A percentile compares a stretch with the other conserved stretches of the same genome.
These are phyloP conservation scores for Aulostomus chinensis DNA, from an alignment of 2,797 vertebrate species.

Conservation along the genomic window DNA sequence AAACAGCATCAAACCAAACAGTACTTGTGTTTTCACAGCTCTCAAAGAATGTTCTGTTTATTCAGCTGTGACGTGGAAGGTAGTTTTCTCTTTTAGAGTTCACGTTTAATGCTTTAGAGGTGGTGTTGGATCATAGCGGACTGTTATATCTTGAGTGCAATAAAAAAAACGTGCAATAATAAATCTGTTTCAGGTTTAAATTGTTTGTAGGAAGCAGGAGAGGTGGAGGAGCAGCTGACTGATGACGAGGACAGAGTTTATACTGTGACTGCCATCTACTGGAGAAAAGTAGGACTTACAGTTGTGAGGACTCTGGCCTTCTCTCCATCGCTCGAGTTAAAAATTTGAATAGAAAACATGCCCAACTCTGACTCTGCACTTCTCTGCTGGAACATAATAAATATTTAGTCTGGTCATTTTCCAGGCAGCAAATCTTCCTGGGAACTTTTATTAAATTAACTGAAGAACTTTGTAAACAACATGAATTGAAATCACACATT, in stretches of 20 bases:
- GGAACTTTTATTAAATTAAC: no score
- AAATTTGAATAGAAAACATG: no score
- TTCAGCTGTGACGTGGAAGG: constrained; percentile 52
- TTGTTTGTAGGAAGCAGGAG: constrained; percentile 10
- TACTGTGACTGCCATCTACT: constrained; percentile 20
- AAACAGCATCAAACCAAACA: constrained; percentile 22
- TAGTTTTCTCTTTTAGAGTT: constrained; percentile 39
- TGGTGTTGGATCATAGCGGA: constrained; percentile 62
- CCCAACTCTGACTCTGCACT: no score
- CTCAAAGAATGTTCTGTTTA: constrained; percentile 39
- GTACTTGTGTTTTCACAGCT: constrained; percentile 23
- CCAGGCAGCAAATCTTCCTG: no score
- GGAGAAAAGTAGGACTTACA: constrained; percentile 8
- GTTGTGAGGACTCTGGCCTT: no score
- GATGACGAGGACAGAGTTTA: background rate
- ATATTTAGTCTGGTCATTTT: no score
- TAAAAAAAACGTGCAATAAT: constrained; percentile 81
- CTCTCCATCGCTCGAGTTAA: no score
- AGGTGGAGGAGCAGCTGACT: background rate
- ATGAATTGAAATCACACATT: no score
- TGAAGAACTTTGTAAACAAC: no score
- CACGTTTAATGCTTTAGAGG: constrained; percentile 49
- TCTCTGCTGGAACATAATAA: no score
- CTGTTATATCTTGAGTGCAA: constrained; percentile 81
- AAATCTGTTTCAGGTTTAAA: constrained; percentile 11